These are phyloP conservation scores for Mormyrus lacerda DNA, from an alignment of 2,113 vertebrate genomes.

Conservation along the genomic window DNA sequence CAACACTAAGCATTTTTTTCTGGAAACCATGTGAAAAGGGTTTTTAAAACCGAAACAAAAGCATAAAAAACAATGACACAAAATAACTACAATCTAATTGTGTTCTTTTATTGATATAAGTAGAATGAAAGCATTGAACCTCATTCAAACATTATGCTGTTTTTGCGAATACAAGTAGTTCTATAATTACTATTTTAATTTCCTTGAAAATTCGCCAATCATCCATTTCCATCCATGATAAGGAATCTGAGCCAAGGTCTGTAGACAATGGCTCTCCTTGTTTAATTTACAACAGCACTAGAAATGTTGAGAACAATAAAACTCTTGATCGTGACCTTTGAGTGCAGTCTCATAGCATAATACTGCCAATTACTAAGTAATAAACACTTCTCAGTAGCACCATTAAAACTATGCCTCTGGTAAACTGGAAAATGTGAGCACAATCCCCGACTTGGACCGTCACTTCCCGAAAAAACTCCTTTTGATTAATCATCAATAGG, in stretches of 20 bases:
- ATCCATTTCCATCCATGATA: background rate
- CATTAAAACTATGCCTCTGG: background rate
- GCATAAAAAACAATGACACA: background rate
- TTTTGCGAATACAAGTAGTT: background rate
- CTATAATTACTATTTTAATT: background rate
- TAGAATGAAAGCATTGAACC: background rate
- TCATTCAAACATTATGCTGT: background rate
- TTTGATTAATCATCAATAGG: background rate
- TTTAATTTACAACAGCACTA: background rate
- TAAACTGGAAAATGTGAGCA: conserved; percentile 1
- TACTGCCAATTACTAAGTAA: background rate
- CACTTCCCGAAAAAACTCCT: background rate
- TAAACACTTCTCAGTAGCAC: background rate
- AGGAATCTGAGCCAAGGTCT: background rate
- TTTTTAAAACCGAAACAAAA: background rate
- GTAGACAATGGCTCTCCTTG: background rate
- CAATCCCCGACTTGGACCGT: background rate
- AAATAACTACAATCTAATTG: background rate
- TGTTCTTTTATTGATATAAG: background rate
- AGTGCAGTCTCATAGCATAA: background rate
- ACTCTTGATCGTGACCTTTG: background rate
- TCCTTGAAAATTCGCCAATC: background rate
- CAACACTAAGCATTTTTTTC: background rate
- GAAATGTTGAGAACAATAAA: background rate
- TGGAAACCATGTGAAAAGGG: background rate